These are phyloP conservation scores for Lissocephala sabroskyi DNA, from an alignment of 2,888 invertebrate species.

Conservation along the genomic window DNA sequence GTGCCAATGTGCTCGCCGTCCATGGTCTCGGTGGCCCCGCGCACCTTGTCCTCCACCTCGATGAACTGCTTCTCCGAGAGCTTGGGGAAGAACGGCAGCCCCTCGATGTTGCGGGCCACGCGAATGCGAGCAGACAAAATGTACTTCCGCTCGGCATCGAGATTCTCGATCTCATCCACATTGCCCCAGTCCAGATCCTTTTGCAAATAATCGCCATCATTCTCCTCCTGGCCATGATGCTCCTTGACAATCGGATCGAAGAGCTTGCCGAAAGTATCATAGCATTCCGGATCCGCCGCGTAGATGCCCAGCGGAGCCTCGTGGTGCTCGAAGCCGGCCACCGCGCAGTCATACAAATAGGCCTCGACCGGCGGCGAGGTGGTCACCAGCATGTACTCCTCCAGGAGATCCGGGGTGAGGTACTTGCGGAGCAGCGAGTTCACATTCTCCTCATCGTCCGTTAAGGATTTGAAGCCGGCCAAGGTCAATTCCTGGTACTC, in stretches of 20 bases:
- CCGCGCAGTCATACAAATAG: constrained; percentile 77
- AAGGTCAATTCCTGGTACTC: constrained; percentile 73
- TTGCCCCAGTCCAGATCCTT: constrained; percentile 78
- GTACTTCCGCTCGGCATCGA: constrained; percentile 77
- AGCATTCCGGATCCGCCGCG: constrained; percentile 79
- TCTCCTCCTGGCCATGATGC: constrained; percentile 74
- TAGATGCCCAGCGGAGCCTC: constrained; percentile 78
- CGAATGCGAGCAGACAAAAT: constrained; percentile 79
- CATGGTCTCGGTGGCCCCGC: constrained; percentile 70
- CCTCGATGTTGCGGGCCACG: constrained; percentile 76
- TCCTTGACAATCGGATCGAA: constrained; percentile 81
- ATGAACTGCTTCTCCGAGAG: constrained; percentile 77
- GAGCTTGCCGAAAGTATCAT: constrained; percentile 76
- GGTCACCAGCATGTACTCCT: constrained; percentile 74
- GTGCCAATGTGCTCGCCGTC: constrained; percentile 76
- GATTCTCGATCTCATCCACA: constrained; percentile 75
- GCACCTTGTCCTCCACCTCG: constrained; percentile 76
- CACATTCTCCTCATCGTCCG: constrained; percentile 74
- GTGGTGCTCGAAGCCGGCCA: constrained; percentile 78
- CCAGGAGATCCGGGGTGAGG: constrained; percentile 75
- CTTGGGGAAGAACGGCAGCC: constrained; percentile 79
- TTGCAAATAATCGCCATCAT: constrained; percentile 75
- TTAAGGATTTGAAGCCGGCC: constrained; percentile 73
- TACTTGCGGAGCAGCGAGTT: constrained; percentile 78
- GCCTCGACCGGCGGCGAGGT: constrained; percentile 75